A percentile compares a stretch with the other conserved stretches of the same genome.
These are phyloP conservation scores for Choloepus hoffmanni DNA, from an alignment of 2,113 vertebrate species.

Conservation along the genomic window DNA sequence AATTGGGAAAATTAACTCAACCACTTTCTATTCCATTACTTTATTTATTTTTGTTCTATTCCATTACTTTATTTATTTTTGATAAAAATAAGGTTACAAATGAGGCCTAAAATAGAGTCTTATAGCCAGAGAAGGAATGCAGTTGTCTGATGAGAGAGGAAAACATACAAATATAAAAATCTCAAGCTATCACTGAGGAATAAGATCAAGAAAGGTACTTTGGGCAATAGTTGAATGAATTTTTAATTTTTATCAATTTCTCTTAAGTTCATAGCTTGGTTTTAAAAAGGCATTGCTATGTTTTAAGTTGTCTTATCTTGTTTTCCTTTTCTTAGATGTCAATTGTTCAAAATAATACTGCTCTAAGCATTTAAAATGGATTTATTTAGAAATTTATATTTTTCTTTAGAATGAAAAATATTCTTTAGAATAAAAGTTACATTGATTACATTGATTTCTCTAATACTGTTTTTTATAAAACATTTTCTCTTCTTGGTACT, in stretches of 20 bases:
- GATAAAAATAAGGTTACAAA: background rate
- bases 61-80: too few relatives aligned
- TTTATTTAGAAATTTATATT: background rate
- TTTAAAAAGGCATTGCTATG: conserved; percentile 15
- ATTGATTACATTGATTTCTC: background rate
- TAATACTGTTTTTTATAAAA: background rate
- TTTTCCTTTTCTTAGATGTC: conserved; percentile 20
- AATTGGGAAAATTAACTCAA: background rate
- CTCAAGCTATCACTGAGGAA: background rate
- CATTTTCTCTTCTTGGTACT: background rate
- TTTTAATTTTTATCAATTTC: conserved; percentile 54
- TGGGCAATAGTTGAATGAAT: background rate
- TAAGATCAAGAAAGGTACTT: background rate
- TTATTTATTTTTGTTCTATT: background rate
- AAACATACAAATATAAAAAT: background rate
- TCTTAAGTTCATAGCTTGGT: background rate
- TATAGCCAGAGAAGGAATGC: background rate
- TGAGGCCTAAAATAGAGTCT: background rate
- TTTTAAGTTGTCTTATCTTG: background rate
- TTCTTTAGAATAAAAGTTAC: conserved; percentile 4
- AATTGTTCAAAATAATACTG: background rate
- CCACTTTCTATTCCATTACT: background rate
- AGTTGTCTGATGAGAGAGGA: background rate
- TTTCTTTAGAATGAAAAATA: conserved; percentile 40
- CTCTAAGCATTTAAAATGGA: background rate